phyloP scores from a whole-genome alignment of 2,797 vertebrate species.

The Notamacropus eugenii region DNA sequence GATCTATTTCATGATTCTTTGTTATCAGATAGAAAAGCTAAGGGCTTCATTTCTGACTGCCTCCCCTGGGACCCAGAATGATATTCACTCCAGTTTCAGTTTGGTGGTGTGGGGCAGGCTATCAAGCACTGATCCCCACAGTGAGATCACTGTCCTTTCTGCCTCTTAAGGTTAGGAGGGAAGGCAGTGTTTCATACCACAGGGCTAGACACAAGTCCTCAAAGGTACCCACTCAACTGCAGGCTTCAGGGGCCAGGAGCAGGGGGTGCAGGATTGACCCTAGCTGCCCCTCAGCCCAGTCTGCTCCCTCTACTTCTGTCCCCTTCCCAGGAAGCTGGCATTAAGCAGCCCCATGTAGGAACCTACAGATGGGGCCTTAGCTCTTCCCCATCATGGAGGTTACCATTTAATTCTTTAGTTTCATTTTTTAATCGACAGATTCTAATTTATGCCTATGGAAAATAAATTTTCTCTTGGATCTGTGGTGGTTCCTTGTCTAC shows the following conservation, averaged over 20 bases:
- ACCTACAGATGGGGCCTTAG: constrained; percentile 66
- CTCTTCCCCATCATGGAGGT: constrained; percentile 83
- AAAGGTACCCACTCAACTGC: too few relatives aligned
- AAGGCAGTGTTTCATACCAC: not conserved
- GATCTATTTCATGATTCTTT: constrained; percentile 61
- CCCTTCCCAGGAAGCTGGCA: not conserved
- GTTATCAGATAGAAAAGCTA: constrained; percentile 71
- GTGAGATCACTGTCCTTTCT: not conserved
- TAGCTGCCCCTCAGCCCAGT: too few relatives aligned
- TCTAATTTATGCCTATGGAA: constrained; percentile 88
- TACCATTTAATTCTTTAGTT: constrained; percentile 80
- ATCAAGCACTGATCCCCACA: not conserved
- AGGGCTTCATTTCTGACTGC: constrained; percentile 59
- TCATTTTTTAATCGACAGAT: constrained; percentile 81
- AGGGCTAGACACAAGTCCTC: not conserved
- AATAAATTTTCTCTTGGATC: constrained; percentile 75
- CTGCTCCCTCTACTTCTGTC: not conserved
- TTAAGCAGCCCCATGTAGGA: constrained; percentile 32
- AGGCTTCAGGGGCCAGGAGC: too few relatives aligned
- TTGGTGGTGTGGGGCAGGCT: too few relatives aligned
- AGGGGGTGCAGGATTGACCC: too few relatives aligned
- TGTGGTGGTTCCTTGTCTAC: not conserved
- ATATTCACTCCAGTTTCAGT: not conserved
- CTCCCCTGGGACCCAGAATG: constrained; percentile 31
- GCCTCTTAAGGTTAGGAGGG: not conserved